Percentiles rank a stretch among this genome's conserved stretches.
Evolutionary conservation across 2,797 vertebrate genomes (phyloP).

Genomic region (Leptoclinus maculatus): DNA sequence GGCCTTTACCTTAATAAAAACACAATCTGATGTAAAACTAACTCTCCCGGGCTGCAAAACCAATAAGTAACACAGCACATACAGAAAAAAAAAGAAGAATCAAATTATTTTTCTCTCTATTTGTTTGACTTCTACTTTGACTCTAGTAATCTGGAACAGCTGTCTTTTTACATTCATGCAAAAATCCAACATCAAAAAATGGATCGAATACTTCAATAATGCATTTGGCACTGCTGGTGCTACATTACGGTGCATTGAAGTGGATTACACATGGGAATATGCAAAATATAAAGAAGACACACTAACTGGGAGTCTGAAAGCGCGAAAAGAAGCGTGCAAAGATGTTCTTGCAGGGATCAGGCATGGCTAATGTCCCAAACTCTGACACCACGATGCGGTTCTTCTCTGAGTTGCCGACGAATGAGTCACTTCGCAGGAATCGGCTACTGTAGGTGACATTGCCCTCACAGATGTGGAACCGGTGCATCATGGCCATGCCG

Average conservation of each 20-base stretch:
- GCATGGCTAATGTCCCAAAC: slow-evolving; percentile 91
- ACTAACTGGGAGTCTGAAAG: slow-evolving; percentile 88
- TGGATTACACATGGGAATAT: slow-evolving; percentile 15
- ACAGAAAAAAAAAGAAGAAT: slow-evolving; percentile 11
- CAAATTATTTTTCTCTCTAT: slow-evolving; percentile 3
- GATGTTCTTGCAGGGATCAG: slow-evolving; percentile 94
- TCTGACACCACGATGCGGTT: slow-evolving; percentile 91
- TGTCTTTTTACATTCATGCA: slow-evolving; percentile 25
- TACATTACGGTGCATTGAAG: slow-evolving; percentile 10
- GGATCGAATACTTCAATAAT: slow-evolving; percentile 34
- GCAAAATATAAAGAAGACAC: neutral
- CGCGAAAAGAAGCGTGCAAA: slow-evolving; percentile 91
- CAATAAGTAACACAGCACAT: slow-evolving; percentile 12
- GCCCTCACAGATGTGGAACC: slow-evolving; percentile 88
- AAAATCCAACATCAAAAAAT: neutral
- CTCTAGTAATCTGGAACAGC: slow-evolving; percentile 27
- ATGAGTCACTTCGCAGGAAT: slow-evolving; percentile 89
- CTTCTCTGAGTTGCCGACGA: slow-evolving; percentile 83
- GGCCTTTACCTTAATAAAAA: slow-evolving; percentile 41
- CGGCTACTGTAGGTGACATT: slow-evolving; percentile 90
- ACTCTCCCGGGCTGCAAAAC: slow-evolving; percentile 32
- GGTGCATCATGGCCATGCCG: slow-evolving; percentile 94
- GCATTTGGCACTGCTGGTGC: slow-evolving; percentile 16
- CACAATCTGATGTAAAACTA: slow-evolving; percentile 31
- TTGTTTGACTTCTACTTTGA: slow-evolving; percentile 34